Evolutionary conservation across 2,797 vertebrate species (phyloP).

Genomic region (Acanthornis magna): DNA sequence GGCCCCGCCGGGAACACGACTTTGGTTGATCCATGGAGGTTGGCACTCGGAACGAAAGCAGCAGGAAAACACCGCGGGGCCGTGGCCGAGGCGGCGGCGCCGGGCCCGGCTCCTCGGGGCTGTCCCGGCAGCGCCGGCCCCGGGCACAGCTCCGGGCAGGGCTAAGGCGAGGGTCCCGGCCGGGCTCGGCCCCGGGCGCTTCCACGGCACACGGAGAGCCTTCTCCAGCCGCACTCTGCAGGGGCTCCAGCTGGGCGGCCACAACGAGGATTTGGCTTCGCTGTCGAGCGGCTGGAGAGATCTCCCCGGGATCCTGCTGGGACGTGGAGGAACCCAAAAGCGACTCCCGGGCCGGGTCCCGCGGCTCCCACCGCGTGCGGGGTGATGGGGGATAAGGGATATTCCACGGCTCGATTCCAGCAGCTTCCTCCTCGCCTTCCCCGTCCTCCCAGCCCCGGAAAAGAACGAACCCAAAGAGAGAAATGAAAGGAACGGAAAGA

Average conservation of each 20-base stretch:
- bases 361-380: rapidly evolving
- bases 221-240: not conserved
- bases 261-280: rapidly evolving
- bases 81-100: not conserved
- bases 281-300: not conserved
- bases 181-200: not conserved
- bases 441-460: not conserved
- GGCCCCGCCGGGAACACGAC: not conserved
- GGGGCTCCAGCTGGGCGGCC: not conserved
- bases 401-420: constrained; percentile 43
- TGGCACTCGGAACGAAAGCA: not conserved
- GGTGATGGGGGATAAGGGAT: constrained; percentile 46
- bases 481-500: not conserved
- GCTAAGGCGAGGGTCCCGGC: not conserved
- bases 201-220: not conserved
- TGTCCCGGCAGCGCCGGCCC: too few relatives aligned
- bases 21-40: constrained; percentile 1
- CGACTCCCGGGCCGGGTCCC: not conserved
- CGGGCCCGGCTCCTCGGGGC: not conserved
- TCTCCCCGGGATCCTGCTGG: not conserved
- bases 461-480: not conserved
- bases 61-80: not conserved
- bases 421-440: constrained; percentile 5
- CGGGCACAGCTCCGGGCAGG: not conserved
- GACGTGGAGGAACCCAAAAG: not conserved